A percentile compares a stretch with the other conserved stretches of the same genome.
Conservation (phyloP, 2,888 invertebrate genomes). For the Zhuqinia jingwanae region DNA sequence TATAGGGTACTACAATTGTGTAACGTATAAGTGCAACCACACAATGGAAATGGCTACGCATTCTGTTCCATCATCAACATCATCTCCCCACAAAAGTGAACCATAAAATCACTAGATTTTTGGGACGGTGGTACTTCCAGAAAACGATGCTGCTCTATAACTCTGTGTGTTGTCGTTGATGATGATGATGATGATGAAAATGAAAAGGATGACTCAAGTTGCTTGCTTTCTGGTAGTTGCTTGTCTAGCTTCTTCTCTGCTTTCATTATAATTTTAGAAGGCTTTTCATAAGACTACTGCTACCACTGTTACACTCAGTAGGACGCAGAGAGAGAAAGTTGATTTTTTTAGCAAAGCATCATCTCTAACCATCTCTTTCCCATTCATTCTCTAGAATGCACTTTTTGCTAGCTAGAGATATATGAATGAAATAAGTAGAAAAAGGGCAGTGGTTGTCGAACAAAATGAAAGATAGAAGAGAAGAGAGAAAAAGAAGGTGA, state of each 20-base stretch:
- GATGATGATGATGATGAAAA: constrained; percentile 49
- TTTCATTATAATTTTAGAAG: constrained; percentile 62
- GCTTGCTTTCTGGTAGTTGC: constrained; percentile 40
- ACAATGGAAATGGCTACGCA: constrained; percentile 36
- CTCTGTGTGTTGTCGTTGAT: neutral
- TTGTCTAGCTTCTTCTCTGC: constrained; percentile 46
- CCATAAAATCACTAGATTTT: constrained; percentile 51
- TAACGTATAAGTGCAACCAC: constrained; percentile 14
- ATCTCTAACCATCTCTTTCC: constrained; percentile 7
- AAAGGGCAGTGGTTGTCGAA: neutral
- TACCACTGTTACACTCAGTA: constrained; percentile 16
- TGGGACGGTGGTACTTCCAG: neutral
- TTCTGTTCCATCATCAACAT: constrained; percentile 18
- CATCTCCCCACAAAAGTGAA: constrained; percentile 40
- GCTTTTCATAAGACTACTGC: constrained; percentile 12
- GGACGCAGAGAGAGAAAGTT: constrained; percentile 37
- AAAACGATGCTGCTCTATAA: no score
- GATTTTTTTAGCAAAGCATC: neutral
- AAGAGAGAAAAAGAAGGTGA: constrained; percentile 39
- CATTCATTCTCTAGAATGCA: constrained; percentile 32
- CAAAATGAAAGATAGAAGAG: neutral
- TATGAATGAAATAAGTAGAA: constrained; percentile 34
- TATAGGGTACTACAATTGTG: constrained; percentile 13
- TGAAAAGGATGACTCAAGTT: constrained; percentile 51
- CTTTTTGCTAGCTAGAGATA: neutral